Base-by-base conservation (phyloP, 2,113 vertebrate species). In the Syrmaticus mikado region DNA sequence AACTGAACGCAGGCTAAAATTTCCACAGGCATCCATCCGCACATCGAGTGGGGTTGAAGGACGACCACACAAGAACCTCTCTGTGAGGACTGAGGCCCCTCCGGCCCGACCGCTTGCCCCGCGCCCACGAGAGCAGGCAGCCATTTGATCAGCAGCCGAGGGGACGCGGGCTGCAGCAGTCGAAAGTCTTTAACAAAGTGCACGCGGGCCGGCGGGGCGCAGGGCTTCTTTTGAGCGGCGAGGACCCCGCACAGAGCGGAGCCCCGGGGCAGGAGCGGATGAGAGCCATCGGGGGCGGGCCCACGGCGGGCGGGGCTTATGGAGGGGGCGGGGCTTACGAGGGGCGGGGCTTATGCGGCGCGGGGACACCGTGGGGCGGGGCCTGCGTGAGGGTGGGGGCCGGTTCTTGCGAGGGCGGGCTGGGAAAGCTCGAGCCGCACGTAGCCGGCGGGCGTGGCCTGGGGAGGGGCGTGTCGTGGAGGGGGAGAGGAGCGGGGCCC, bases 1-100 rank as follows among this genome's bases (percentile, higher is more conserved):
- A 22, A 10, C 16, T 0, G 0, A 50, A n/a, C 1, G 2, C 0
- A 4, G 25, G 55, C 28, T 57, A 11, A 11, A 46, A 16, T 17
- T 13, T 16, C 40, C 30, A 40, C 8, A 24, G 45, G 15, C 38
- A 3, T 11, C 25, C 1, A 1, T 11, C 25, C 1, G 0, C 4
- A 4, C 5, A 0, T 2, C 2, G 11, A 4, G 27, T 0, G 0
- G 22, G 8, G 32, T 2, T 16, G n/a, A 15, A 19, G 64, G 43
- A 13, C 13, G 15, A 16, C 18, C 40, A 11, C 24, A 7, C 1
- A 11, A 21, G 0, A 2, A 2, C 36, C 5, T 11, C 19, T 10
- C 10, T 4, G 3, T 8, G 7, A 4, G 32, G 22, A 14, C 0
- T 15, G 1, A 64, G n/a, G 28, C 32, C 34, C 25, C 27, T 30